Percentiles rank a stretch among this genome's conserved stretches.
These are phyloP conservation scores for Ischnura elegans DNA, from an alignment of 2,888 invertebrate species.

Conservation along the genomic window DNA sequence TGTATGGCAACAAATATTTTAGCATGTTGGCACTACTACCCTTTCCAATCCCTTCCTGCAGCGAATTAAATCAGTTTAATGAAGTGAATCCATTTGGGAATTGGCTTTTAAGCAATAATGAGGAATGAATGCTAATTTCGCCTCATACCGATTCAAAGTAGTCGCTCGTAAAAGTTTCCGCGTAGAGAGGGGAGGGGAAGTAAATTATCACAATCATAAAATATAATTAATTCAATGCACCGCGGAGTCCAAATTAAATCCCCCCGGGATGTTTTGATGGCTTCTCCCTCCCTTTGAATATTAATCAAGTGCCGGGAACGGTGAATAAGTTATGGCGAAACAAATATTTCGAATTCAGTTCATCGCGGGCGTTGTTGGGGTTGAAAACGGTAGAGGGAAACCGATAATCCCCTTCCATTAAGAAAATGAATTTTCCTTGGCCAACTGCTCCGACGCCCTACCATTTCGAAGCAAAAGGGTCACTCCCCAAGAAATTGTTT, in stretches of 20 bases:
- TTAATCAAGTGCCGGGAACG: background rate
- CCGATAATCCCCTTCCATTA: conserved; percentile 35
- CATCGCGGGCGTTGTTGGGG: background rate
- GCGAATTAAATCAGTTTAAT: conserved; percentile 22
- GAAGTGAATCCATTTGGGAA: conserved; percentile 26
- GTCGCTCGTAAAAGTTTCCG: background rate
- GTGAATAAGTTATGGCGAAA: conserved; percentile 1
- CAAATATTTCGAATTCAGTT: conserved; percentile 1
- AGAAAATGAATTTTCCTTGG: background rate
- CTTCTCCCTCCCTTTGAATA: conserved; percentile 26
- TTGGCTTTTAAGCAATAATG: conserved; percentile 31
- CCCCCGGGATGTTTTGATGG: conserved; percentile 21
- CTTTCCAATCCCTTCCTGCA: background rate
- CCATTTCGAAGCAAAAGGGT: background rate
- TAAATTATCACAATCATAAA: conserved; percentile 31
- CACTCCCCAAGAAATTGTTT: background rate
- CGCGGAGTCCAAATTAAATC: conserved; percentile 21
- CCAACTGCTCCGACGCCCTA: background rate
- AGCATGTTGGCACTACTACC: background rate
- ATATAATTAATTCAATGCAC: conserved; percentile 35
- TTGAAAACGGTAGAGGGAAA: background rate
- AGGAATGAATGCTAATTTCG: conserved; percentile 35
- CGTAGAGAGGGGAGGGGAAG: background rate
- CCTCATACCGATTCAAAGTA: background rate
- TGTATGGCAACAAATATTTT: background rate